Conservation (phyloP, 2,113 vertebrate genomes). For the Lepidothrix coronata region DNA sequence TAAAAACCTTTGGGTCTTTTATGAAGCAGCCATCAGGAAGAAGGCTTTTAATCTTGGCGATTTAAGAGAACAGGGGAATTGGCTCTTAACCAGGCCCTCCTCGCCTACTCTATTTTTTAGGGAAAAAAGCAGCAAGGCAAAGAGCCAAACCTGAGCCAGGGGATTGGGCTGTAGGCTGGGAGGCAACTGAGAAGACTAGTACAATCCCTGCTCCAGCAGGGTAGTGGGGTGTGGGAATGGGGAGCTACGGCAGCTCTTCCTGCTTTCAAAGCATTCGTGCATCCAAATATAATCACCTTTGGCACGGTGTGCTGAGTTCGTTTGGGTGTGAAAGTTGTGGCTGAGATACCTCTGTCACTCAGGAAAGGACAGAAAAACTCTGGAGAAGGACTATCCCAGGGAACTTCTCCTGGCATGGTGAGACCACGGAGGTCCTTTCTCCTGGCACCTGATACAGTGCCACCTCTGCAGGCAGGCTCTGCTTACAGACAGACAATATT, state of each 20-base stretch:
- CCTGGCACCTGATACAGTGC: not conserved
- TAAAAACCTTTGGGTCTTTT: not conserved
- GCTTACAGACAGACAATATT: not conserved
- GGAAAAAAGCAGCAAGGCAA: not conserved
- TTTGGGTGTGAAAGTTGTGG: not conserved
- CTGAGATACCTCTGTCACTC: not conserved
- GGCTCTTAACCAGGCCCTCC: not conserved
- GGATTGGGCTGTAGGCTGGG: not conserved
- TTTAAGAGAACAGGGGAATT: not conserved
- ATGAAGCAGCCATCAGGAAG: not conserved
- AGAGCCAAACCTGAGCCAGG: not conserved
- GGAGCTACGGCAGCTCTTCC: not conserved
- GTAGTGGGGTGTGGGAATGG: not conserved
- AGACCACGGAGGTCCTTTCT: not conserved
- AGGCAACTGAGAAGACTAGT: not conserved
- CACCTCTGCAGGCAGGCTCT: not conserved
- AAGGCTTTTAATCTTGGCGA: not conserved
- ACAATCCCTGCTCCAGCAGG: not conserved
- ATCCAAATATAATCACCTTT: not conserved
- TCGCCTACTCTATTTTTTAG: not conserved
- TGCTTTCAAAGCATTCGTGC: rapidly evolving
- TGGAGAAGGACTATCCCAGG: not conserved
- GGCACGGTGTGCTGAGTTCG: rapidly evolving
- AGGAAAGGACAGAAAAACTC: not conserved
- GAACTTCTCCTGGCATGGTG: not conserved